These are phyloP conservation scores for Drosophila kuntzei DNA, from an alignment of 2,888 invertebrate genomes.

Conservation along the genomic window DNA sequence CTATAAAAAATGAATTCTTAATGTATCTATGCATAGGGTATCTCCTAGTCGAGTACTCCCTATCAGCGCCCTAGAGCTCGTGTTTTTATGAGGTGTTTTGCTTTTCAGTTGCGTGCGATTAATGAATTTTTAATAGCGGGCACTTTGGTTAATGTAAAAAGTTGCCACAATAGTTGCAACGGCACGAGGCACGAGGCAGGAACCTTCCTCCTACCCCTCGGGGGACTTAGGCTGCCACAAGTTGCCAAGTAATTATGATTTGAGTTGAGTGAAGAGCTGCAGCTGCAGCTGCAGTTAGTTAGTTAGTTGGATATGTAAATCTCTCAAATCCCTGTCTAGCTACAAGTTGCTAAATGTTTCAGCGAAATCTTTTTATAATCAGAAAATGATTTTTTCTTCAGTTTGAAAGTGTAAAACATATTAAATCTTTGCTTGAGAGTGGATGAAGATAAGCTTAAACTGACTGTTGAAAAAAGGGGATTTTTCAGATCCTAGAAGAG, in stretches of 20 bases:
- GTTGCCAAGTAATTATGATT: conserved; percentile 68
- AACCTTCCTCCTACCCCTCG: background rate
- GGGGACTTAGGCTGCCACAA: conserved; percentile 38
- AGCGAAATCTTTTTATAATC: conserved; percentile 16
- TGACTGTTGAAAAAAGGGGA: background rate
- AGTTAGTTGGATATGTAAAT: conserved; percentile 51
- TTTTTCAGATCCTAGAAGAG: background rate
- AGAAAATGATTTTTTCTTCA: conserved; percentile 3
- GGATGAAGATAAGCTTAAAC: background rate
- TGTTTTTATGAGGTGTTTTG: conserved; percentile 49
- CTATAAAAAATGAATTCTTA: no score
- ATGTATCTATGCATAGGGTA: conserved; percentile 4
- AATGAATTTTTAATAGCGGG: conserved; percentile 78
- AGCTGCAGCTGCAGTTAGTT: conserved; percentile 37
- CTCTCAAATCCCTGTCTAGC: conserved; percentile 35
- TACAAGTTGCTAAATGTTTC: conserved; percentile 20
- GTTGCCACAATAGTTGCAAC: conserved; percentile 60
- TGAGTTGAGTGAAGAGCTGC: conserved; percentile 38
- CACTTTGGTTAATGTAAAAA: conserved; percentile 79
- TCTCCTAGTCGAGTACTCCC: background rate
- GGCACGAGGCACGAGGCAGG: background rate
- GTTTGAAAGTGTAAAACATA: background rate
- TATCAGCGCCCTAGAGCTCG: background rate
- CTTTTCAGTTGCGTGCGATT: conserved; percentile 70
- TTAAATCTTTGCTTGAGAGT: background rate